Evolutionary conservation across 2,797 vertebrate genomes (phyloP).

Genomic region (Enteromius argenteus): DNA sequence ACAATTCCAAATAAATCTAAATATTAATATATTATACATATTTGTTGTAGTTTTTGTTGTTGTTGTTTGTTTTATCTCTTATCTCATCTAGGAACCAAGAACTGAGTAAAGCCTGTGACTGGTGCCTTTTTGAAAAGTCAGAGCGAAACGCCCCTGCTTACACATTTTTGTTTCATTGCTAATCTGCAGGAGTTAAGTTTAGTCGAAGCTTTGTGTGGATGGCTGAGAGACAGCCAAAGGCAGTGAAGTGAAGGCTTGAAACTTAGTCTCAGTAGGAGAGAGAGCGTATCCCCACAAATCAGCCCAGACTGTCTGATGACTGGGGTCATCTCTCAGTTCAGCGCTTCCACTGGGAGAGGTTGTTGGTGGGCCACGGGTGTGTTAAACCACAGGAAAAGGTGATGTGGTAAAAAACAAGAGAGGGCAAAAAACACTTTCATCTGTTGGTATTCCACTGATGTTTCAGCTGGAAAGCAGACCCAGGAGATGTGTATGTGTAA

Average conservation of each 20-base stretch:
- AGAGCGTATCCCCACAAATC: slow-evolving; percentile 69
- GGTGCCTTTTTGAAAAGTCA: not conserved
- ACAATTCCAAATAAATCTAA: not conserved
- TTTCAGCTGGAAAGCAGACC: slow-evolving; percentile 19
- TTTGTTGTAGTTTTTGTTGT: not conserved
- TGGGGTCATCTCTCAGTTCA: slow-evolving; percentile 71
- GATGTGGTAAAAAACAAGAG: slow-evolving; percentile 61
- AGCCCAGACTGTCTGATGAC: slow-evolving; percentile 61
- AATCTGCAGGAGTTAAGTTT: slow-evolving; percentile 22
- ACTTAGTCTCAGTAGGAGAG: slow-evolving; percentile 57
- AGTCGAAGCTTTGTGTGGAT: not conserved
- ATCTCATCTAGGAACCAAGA: not conserved
- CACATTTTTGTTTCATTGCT: not conserved
- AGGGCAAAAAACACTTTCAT: slow-evolving; percentile 45
- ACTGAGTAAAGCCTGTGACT: not conserved
- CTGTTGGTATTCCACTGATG: slow-evolving; percentile 3
- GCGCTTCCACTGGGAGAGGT: slow-evolving; percentile 70
- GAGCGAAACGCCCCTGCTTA: not conserved
- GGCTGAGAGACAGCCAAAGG: not conserved
- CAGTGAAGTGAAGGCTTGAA: slow-evolving; percentile 42
- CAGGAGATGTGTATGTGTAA: slow-evolving; percentile 59
- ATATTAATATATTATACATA: not conserved
- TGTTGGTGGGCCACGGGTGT: slow-evolving; percentile 69
- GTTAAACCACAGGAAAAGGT: slow-evolving; percentile 67
- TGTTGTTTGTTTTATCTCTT: not conserved